These are phyloP conservation scores for Anoura caudifer DNA, from an alignment of 2,113 vertebrate genomes.

Conservation along the genomic window DNA sequence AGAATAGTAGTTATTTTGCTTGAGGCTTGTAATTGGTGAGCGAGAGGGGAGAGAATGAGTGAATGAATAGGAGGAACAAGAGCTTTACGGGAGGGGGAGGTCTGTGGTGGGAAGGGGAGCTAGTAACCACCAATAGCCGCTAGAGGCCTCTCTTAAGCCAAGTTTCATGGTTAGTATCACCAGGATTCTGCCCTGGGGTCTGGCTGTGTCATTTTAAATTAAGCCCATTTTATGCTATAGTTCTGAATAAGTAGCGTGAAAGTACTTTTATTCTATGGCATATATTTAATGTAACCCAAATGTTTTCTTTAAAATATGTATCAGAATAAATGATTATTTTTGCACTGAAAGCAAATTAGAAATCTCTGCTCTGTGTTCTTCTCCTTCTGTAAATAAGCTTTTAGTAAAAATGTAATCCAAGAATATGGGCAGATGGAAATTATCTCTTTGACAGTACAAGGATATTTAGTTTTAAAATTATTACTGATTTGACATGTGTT, in stretches of 20 bases:
- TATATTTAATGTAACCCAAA: neutral
- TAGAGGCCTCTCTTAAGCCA: constrained; percentile 80
- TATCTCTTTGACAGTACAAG: neutral
- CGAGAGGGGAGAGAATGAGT: neutral
- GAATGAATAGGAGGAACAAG: neutral
- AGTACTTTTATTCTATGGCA: neutral
- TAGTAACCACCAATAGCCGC: constrained; percentile 51
- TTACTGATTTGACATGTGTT: constrained; percentile 15
- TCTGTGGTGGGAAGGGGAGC: neutral
- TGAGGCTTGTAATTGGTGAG: neutral
- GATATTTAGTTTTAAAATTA: neutral
- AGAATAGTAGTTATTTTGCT: neutral
- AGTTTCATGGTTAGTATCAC: neutral
- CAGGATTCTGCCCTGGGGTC: neutral
- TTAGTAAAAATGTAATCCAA: constrained; percentile 30
- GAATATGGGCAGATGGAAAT: neutral
- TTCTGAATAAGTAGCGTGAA: constrained; percentile 4
- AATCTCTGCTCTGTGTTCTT: neutral
- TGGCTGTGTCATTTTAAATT: neutral
- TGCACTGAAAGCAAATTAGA: constrained; percentile 8
- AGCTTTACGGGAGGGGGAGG: neutral
- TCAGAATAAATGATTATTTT: neutral
- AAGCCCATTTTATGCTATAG: neutral
- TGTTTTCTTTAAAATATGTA: neutral
- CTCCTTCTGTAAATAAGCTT: constrained; percentile 3